These are phyloP conservation scores for Acleris literana DNA, from an alignment of 2,888 invertebrate species.

Conservation along the genomic window DNA sequence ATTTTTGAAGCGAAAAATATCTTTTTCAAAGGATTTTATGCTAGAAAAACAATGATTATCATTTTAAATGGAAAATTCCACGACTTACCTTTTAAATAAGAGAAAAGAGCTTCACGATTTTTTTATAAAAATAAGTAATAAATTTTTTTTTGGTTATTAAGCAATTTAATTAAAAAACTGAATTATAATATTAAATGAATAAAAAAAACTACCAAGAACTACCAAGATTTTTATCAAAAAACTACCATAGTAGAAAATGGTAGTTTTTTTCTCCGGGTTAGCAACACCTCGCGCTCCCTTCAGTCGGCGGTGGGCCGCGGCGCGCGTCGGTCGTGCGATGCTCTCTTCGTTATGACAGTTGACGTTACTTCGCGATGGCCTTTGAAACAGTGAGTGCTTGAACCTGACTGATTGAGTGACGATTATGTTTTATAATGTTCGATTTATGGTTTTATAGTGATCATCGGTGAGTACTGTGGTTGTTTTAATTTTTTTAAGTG, in stretches of 20 bases:
- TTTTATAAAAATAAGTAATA: too few species aligned
- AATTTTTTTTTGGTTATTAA: neutral
- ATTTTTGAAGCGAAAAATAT: constrained; percentile 12
- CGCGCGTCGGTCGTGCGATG: constrained; percentile 64
- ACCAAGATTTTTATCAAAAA: constrained; percentile 4
- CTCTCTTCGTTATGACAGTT: constrained; percentile 52
- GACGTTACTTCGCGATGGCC: constrained; percentile 53
- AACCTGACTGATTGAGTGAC: constrained; percentile 44
- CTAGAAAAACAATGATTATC: neutral
- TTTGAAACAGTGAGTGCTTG: constrained; percentile 68
- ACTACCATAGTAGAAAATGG: constrained; percentile 49
- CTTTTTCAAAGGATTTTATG: constrained; percentile 5
- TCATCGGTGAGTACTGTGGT: constrained; percentile 69
- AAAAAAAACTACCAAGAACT: constrained; percentile 37
- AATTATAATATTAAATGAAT: neutral
- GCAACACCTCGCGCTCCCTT: constrained; percentile 57
- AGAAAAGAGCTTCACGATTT: neutral
- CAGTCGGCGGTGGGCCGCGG: constrained; percentile 71
- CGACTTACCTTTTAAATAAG: neutral
- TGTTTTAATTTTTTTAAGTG: constrained; percentile 23
- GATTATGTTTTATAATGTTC: constrained; percentile 66
- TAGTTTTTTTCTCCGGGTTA: constrained; percentile 42
- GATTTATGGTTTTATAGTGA: constrained; percentile 78
- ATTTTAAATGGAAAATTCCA: too few species aligned
- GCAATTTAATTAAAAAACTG: too few species aligned